Percentiles rank a stretch among this genome's conserved stretches.
Conservation (phyloP, 2,113 vertebrate species). For the Mobula hypostoma region DNA sequence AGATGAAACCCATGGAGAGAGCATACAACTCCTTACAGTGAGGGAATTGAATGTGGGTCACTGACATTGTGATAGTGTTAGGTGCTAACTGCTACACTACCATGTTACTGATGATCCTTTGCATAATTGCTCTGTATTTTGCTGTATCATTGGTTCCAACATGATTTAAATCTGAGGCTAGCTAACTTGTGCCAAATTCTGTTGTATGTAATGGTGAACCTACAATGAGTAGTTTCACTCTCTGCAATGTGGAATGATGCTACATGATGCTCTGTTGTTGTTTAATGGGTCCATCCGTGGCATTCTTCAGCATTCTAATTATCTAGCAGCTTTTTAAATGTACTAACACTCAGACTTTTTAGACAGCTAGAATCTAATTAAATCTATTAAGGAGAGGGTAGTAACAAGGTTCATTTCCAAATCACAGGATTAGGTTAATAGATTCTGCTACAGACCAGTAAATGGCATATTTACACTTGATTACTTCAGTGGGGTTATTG, state of each 20-base stretch:
- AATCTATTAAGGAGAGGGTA: background rate
- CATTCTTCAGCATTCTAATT: background rate
- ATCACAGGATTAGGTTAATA: background rate
- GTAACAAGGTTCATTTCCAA: background rate
- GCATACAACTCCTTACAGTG: too few relatives aligned
- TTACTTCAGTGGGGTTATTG: too few relatives aligned
- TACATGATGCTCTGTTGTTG: background rate
- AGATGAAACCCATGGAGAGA: too few relatives aligned
- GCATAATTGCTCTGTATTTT: too few relatives aligned
- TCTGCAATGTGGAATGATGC: background rate
- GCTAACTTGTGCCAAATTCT: background rate
- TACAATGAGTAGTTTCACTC: background rate
- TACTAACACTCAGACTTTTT: background rate
- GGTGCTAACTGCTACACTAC: too few relatives aligned
- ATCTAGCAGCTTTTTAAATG: background rate
- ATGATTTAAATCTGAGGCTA: too few relatives aligned
- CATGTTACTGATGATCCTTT: too few relatives aligned
- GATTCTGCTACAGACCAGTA: background rate
- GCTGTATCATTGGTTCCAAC: too few relatives aligned
- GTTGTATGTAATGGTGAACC: background rate
- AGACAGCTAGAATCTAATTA: background rate
- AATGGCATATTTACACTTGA: background rate
- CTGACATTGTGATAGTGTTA: too few relatives aligned
- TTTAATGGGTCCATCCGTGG: background rate
- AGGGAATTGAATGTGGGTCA: too few relatives aligned